Base-by-base conservation (phyloP, 2,888 invertebrate genomes). In the Theodoxus fluviatilis region DNA sequence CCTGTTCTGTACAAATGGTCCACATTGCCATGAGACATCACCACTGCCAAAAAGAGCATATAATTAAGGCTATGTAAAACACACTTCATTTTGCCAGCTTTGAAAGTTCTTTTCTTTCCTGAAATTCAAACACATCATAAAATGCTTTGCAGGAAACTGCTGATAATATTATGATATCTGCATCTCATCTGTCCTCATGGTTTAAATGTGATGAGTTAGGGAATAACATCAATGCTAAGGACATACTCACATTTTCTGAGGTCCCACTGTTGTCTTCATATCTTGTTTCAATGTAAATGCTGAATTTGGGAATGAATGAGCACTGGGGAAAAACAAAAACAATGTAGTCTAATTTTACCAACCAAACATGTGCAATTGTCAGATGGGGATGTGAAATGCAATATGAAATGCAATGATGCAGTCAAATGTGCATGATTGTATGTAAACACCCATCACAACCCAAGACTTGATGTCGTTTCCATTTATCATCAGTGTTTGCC, bases 191-290 rank as follows among this genome's bases (percentile, higher is more conserved):
- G n/a, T n/a, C n/a, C n/a, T n/a, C n/a, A n/a, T n/a, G n/a, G n/a
- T n/a, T n/a, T 43, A 15, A 43, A 12, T 12, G 43, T 12, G 15
- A 12, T 43, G 15, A 43, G 43, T 12, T 43, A 43, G 43, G 37
- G 38, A 67, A 7, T 31, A 18, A 47, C 9, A 47, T 31, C n/a
- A 33, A 61, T 37, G 37, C 18, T n/a, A 37, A 31, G 47, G 18
- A 49, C 15, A 1, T 67, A 89, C 92, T 92, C 90, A 95, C 95
- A 90, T 96, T 96, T 84, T 95, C 94, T 71, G 92, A 92, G 52
- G 91, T 91, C 28, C 96, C 96, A 88, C 92, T 93, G 86, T 96
- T 94, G 85, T 96, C 91, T 88, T 95, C 95, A 89, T 95, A 96
- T 83, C 92, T 91, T 31, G 96, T 95, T 88, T 94, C 92, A 76